Conservation (phyloP, 2,113 vertebrate genomes). For the Brachionichthys hirsutus region DNA sequence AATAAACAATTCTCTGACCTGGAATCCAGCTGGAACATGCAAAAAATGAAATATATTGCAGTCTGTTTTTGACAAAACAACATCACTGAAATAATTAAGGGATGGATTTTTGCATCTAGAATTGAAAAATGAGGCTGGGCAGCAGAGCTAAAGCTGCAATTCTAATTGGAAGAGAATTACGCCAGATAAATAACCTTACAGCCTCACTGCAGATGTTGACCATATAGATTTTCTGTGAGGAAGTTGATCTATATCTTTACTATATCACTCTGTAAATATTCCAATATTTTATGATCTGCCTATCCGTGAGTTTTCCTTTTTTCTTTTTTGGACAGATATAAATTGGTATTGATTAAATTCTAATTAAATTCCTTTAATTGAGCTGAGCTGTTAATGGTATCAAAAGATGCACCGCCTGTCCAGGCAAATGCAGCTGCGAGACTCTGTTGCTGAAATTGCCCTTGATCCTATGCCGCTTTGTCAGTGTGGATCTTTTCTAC, state of each 20-base stretch:
- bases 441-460: constrained; percentile 63
- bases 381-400: constrained; percentile 17
- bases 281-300: constrained; percentile 76
- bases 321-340: constrained; percentile 63
- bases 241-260: constrained; percentile 74
- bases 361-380: constrained; percentile 61
- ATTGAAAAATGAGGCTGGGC: constrained; percentile 64
- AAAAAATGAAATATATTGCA: constrained; percentile 51
- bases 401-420: constrained; percentile 33
- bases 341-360: constrained; percentile 75
- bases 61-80: constrained; percentile 54
- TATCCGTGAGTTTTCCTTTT: constrained; percentile 62
- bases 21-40: constrained; percentile 25
- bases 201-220: constrained; percentile 54
- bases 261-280: constrained; percentile 63
- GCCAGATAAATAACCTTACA: constrained; percentile 54
- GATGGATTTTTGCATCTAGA: constrained; percentile 65
- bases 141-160: constrained; percentile 60
- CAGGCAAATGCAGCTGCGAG: constrained; percentile 21
- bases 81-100: constrained; percentile 55
- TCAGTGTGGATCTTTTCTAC: constrained; percentile 4
- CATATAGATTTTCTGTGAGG: constrained; percentile 66
- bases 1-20: constrained; percentile 18
- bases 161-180: constrained; percentile 69
- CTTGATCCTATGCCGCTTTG: constrained; percentile 43